phyloP scores from a whole-genome alignment of 2,797 vertebrate species.

The Heliangelus exortis region DNA sequence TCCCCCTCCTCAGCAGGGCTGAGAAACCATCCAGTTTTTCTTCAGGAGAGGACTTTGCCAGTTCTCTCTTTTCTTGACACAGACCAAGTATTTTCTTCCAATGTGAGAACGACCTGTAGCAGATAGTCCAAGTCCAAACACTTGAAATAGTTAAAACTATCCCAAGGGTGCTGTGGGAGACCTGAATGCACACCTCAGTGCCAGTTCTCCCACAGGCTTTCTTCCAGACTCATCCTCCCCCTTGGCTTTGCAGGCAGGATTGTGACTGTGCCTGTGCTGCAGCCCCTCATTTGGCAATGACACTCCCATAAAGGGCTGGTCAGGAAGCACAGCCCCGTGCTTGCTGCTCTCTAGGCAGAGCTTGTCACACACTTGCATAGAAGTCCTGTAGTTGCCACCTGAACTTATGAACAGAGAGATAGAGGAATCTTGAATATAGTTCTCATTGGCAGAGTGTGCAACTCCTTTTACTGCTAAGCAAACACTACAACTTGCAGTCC shows the following conservation, averaged over 20 bases:
- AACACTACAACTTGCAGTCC: background rate
- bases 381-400: background rate
- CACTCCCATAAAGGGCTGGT: background rate
- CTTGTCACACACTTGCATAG: background rate
- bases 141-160: background rate
- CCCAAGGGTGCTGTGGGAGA: background rate
- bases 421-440: fast-evolving
- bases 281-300: background rate
- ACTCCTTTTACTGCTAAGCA: background rate
- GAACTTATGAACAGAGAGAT: background rate
- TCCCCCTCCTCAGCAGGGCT: background rate
- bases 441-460: background rate
- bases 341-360: fast-evolving
- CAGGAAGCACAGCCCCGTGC: background rate
- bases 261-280: background rate
- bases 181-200: background rate
- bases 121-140: background rate
- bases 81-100: background rate
- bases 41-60: background rate
- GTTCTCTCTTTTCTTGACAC: background rate
- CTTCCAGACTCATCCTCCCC: background rate
- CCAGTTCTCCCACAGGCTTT: background rate
- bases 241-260: background rate
- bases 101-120: background rate
- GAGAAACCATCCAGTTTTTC: background rate